phyloP scores from a whole-genome alignment of 2,888 invertebrate species.

The Temnothorax rugatulus region DNA sequence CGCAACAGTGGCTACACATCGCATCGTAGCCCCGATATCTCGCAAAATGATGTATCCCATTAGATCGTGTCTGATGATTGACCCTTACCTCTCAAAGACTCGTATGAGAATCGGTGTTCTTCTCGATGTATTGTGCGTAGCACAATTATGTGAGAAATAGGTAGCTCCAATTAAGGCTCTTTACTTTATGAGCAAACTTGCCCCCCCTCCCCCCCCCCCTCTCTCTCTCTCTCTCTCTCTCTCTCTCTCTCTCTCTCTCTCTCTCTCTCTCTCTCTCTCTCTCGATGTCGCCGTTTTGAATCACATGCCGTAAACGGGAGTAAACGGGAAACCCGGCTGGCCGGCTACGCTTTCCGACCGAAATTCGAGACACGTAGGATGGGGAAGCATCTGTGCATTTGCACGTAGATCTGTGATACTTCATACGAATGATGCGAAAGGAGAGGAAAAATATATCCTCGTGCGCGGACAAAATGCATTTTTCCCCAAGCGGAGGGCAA shows the following conservation, averaged over 20 bases:
- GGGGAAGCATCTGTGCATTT: constrained; percentile 45
- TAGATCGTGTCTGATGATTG: constrained; percentile 52
- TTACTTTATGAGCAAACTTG: constrained; percentile 40
- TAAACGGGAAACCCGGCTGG: constrained; percentile 8
- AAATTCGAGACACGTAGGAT: constrained; percentile 43
- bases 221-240: neutral
- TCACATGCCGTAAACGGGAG: constrained; percentile 7
- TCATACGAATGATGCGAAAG: constrained; percentile 10
- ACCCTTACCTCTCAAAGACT: constrained; percentile 29
- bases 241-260: too few species aligned
- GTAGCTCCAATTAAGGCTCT: constrained; percentile 52
- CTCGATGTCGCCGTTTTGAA: constrained; percentile 27
- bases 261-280: neutral
- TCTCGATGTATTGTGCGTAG: constrained; percentile 45
- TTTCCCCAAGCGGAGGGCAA: neutral
- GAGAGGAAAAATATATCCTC: constrained; percentile 28
- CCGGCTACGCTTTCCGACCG: neutral
- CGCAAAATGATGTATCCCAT: neutral
- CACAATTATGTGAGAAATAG: constrained; percentile 23
- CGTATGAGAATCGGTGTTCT: constrained; percentile 38
- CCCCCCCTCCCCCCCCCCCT: neutral
- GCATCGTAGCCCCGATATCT: constrained; percentile 32
- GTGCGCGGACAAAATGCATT: neutral
- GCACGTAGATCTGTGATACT: constrained; percentile 37
- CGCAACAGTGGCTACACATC: constrained; percentile 31